Conservation (phyloP, 2,888 invertebrate genomes). For the Anorthoa munda region DNA sequence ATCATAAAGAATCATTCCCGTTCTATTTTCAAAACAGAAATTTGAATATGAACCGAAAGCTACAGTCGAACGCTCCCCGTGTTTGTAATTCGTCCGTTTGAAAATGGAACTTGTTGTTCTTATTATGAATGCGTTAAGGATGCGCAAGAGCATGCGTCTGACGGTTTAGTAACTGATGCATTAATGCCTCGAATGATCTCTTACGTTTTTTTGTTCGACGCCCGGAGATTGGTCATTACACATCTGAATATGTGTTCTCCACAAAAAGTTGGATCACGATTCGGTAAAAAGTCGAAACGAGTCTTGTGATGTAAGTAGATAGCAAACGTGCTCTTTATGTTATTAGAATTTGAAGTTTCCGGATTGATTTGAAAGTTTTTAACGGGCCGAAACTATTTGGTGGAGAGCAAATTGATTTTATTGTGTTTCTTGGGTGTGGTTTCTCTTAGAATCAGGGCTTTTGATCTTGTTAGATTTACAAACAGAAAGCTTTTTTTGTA, state of each 20-base stretch:
- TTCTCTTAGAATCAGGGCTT: conserved; percentile 59
- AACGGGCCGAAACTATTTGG: conserved; percentile 69
- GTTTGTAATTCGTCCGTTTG: conserved; percentile 87
- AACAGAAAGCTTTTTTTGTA: conserved; percentile 21
- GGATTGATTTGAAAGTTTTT: conserved; percentile 85
- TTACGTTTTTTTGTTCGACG: conserved; percentile 84
- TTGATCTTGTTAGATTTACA: conserved; percentile 34
- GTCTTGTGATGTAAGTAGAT: conserved; percentile 86
- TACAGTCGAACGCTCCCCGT: conserved; percentile 81
- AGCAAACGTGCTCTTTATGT: conserved; percentile 89
- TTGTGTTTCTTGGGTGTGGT: conserved; percentile 63
- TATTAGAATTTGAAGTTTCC: conserved; percentile 88
- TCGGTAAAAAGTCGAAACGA: conserved; percentile 86
- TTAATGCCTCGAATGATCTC: conserved; percentile 88
- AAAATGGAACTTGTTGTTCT: conserved; percentile 88
- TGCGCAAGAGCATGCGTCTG: conserved; percentile 89
- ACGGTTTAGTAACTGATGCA: conserved; percentile 91
- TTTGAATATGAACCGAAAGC: conserved; percentile 86
- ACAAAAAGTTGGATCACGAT: conserved; percentile 89
- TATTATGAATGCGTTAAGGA: conserved; percentile 89
- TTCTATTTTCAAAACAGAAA: conserved; percentile 84
- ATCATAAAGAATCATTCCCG: conserved; percentile 74
- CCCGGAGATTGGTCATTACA: conserved; percentile 90
- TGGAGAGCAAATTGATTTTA: conserved; percentile 73
- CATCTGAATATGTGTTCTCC: conserved; percentile 89